Conservation (phyloP, 2,888 invertebrate species). For the Thymelicus lineola region DNA sequence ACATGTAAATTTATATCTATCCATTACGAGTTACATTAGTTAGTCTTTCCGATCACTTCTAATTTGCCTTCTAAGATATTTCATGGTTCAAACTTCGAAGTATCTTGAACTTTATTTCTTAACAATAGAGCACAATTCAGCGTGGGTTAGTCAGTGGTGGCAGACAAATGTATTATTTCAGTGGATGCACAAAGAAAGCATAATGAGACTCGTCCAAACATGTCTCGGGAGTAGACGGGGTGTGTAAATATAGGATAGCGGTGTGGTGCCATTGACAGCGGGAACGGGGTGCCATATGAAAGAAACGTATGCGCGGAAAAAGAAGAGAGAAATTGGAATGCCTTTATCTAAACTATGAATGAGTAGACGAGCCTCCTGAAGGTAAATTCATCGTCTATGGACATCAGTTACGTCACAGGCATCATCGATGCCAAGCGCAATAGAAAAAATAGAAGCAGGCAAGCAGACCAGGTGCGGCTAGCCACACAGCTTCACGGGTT, state of each 20-base stretch:
- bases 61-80: constrained; percentile 9
- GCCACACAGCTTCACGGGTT: too few species aligned
- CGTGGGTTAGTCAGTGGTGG: not conserved
- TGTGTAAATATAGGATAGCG: constrained; percentile 27
- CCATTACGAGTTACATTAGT: constrained; percentile 13
- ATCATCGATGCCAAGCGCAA: too few species aligned
- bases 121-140: not conserved
- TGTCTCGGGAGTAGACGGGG: constrained; percentile 46
- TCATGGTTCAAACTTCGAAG: not conserved
- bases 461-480: too few species aligned
- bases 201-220: constrained; percentile 39
- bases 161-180: constrained; percentile 27
- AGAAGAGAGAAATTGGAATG: too few species aligned
- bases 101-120: not conserved
- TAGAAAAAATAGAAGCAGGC: too few species aligned
- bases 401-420: too few species aligned
- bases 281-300: too few species aligned
- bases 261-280: constrained; percentile 17
- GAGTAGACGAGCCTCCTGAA: too few species aligned
- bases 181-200: constrained; percentile 29
- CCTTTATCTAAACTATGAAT: too few species aligned
- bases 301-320: too few species aligned
- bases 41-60: constrained; percentile 7
- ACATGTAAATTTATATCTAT: constrained; percentile 3
- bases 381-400: too few species aligned